Conservation (phyloP, 2,888 invertebrate species). For the Xylocampa areola region DNA sequence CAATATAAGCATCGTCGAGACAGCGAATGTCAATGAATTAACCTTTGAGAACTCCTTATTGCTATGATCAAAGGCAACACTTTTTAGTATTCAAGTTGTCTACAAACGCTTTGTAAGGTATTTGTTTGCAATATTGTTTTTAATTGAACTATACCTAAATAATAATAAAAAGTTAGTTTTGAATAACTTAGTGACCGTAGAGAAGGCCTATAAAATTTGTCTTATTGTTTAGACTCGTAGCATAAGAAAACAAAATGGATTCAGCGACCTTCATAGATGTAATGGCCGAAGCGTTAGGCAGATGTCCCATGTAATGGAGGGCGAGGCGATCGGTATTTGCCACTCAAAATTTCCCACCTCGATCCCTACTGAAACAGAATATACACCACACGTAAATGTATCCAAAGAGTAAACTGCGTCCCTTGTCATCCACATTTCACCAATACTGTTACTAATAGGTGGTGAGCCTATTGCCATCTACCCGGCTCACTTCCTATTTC, state of each 20-base stretch:
- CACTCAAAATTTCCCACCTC: not conserved
- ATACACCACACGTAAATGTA: not conserved
- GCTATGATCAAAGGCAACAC: too few relatives aligned
- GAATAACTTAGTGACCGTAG: not conserved
- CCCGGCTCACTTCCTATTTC: too few relatives aligned
- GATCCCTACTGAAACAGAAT: not conserved
- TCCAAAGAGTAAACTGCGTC: not conserved
- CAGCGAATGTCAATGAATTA: not conserved
- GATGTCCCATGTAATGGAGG: not conserved
- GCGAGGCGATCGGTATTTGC: not conserved
- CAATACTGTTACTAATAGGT: too few relatives aligned
- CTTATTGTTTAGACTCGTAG: not conserved
- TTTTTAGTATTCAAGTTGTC: too few relatives aligned
- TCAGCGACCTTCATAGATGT: not conserved
- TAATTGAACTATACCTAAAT: too few relatives aligned
- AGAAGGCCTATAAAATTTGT: not conserved
- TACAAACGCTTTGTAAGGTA: too few relatives aligned
- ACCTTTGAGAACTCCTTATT: too few relatives aligned
- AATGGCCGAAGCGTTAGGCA: not conserved
- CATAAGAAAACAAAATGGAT: not conserved
- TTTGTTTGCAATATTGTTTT: too few relatives aligned
- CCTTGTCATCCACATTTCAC: not conserved
- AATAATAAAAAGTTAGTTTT: too few relatives aligned
- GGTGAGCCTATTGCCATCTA: too few relatives aligned
- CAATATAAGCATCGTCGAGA: not conserved